These are phyloP conservation scores for Chelonia mydas DNA, from an alignment of 2,797 vertebrate species.

Conservation along the genomic window DNA sequence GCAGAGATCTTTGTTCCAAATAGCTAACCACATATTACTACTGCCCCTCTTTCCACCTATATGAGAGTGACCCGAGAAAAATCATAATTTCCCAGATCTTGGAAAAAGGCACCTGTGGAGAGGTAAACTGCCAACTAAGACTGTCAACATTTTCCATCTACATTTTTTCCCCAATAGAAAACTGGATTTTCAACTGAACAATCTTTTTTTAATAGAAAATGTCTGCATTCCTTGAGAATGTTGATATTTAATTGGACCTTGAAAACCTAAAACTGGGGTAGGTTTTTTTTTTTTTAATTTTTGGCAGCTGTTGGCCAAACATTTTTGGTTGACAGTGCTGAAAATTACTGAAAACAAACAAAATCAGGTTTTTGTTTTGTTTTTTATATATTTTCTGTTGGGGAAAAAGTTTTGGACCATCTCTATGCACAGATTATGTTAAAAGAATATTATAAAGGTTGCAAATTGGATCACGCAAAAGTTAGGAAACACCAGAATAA, in stretches of 20 bases:
- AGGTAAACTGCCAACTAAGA: background rate
- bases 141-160: background rate
- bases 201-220: background rate
- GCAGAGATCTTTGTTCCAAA: background rate
- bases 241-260: rapidly evolving
- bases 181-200: background rate
- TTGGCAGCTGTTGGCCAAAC: background rate
- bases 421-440: background rate
- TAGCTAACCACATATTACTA: background rate
- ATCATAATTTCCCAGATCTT: background rate
- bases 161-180: background rate
- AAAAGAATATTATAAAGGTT: slow-evolving; percentile 7
- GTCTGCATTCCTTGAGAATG: background rate
- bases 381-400: background rate
- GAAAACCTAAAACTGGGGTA: background rate
- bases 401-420: background rate
- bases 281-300: background rate
- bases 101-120: background rate
- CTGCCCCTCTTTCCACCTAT: background rate
- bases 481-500: background rate
- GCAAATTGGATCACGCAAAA: background rate
- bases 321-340: background rate
- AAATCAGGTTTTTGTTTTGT: background rate
- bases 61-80: background rate
- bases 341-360: background rate